Conservation (phyloP, 2,888 invertebrate genomes). For the Actias luna region DNA sequence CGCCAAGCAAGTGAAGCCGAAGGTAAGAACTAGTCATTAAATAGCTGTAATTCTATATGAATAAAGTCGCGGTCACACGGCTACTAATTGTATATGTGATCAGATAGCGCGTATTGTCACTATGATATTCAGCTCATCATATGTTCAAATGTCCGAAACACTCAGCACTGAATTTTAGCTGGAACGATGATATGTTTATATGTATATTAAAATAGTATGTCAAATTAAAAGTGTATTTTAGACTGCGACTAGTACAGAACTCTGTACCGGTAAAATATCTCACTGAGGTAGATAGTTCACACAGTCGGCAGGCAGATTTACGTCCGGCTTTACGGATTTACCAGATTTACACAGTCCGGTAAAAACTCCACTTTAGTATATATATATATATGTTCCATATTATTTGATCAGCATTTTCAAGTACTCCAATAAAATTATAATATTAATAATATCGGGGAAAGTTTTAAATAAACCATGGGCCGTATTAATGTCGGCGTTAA, state of each 20-base stretch:
- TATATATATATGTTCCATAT: neutral
- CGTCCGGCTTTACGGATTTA: conserved; percentile 18
- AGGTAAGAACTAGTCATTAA: too few species aligned
- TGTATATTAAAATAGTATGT: too few species aligned
- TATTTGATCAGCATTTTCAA: neutral
- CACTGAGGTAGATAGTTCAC: neutral
- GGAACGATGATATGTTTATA: neutral
- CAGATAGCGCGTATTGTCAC: too few species aligned
- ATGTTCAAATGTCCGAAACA: too few species aligned
- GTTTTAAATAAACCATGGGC: neutral
- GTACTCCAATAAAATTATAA: neutral
- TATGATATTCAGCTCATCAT: too few species aligned
- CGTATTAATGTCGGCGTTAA: too few species aligned
- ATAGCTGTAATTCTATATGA: too few species aligned
- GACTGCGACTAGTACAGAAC: neutral
- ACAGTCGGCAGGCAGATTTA: conserved; percentile 6
- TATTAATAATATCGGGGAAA: neutral
- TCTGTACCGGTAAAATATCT: conserved; percentile 17
- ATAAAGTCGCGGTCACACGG: too few species aligned
- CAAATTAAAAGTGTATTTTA: neutral
- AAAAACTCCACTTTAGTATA: neutral
- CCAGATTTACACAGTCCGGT: neutral
- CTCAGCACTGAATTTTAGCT: neutral
- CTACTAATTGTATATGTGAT: too few species aligned
- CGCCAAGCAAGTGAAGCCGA: too few species aligned